A percentile compares a stretch with the other conserved stretches of the same genome.
Conservation (phyloP, 2,113 vertebrate species). For the Edolisoma coerulescens region DNA sequence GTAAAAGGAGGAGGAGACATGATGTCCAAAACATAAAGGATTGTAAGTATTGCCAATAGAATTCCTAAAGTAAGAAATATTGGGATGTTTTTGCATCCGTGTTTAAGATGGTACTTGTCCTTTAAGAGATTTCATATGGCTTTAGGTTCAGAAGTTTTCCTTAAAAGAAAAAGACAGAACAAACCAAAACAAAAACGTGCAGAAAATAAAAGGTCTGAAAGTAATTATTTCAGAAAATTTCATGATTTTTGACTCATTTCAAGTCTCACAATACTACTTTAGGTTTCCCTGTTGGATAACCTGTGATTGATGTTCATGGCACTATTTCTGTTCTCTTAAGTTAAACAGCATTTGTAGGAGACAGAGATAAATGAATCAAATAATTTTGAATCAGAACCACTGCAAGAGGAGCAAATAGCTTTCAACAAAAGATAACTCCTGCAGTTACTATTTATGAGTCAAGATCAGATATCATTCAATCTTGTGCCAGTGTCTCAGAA, state of each 20-base stretch:
- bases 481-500: background rate
- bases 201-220: background rate
- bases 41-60: background rate
- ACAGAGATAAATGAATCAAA: background rate
- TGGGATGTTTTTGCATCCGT: background rate
- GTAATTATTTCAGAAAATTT: background rate
- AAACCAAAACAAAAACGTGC: background rate
- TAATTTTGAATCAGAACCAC: background rate
- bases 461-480: background rate
- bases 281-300: background rate
- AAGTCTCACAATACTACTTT: background rate
- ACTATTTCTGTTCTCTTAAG: background rate
- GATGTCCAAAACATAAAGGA: background rate
- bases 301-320: background rate
- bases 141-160: background rate
- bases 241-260: background rate
- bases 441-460: background rate
- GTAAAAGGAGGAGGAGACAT: background rate
- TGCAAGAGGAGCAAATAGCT: background rate
- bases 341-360: background rate
- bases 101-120: background rate
- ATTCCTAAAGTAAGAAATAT: background rate
- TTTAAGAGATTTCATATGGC: background rate
- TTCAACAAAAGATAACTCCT: background rate
- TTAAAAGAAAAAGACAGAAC: background rate